A percentile compares a stretch with the other conserved stretches of the same genome.
phyloP scores from a whole-genome alignment of 2,113 vertebrate species.

The Charadrius vociferus region DNA sequence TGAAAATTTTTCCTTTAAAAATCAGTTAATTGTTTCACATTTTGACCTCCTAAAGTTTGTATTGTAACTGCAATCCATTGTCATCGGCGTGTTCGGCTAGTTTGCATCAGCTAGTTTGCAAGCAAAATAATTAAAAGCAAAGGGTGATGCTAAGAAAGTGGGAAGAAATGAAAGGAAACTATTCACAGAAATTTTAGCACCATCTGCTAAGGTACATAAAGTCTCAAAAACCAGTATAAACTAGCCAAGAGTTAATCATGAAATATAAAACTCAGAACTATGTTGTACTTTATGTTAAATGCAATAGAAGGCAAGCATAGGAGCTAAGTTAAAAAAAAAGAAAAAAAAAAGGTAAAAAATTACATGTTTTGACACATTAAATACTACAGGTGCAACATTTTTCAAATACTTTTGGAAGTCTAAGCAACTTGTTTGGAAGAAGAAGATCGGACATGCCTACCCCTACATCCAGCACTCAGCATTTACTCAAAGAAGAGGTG shows the following conservation, averaged over 20 bases:
- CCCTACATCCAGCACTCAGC: neutral
- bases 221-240: neutral
- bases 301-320: neutral
- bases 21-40: neutral
- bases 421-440: neutral
- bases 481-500: neutral
- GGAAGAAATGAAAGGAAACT: constrained; percentile 20
- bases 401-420: neutral
- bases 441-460: neutral
- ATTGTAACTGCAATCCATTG: neutral
- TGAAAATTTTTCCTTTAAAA: neutral
- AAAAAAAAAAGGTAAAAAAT: neutral
- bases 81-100: neutral
- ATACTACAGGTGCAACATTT: neutral
- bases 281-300: neutral
- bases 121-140: constrained; percentile 41
- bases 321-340: no score
- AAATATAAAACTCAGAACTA: neutral
- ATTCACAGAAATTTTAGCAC: constrained; percentile 3
- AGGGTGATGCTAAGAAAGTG: neutral
- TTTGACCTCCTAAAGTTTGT: neutral
- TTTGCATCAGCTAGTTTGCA: neutral
- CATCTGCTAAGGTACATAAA: constrained; percentile 3
- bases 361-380: neutral
- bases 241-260: constrained; percentile 14